A percentile compares a stretch with the other conserved stretches of the same genome.
Evolutionary conservation across 2,888 invertebrate species (phyloP).

Genomic region (Spodoptera exigua): DNA sequence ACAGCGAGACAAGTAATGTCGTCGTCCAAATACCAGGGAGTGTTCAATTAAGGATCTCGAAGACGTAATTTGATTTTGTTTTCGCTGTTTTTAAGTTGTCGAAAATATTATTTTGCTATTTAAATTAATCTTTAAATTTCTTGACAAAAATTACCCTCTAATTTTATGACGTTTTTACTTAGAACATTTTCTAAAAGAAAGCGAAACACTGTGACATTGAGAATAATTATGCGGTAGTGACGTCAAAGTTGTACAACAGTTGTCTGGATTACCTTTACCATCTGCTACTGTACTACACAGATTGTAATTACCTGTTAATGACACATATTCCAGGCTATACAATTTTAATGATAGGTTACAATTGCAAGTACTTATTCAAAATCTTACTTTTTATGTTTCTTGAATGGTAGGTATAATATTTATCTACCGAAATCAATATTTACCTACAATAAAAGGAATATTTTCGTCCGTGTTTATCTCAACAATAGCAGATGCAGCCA

Average conservation of each 20-base stretch:
- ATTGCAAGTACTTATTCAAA: conserved; percentile 18
- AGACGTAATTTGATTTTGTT: no score
- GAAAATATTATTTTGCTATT: no score
- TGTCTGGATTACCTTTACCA: conserved; percentile 62
- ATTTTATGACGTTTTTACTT: background rate
- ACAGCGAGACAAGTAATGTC: conserved; percentile 28
- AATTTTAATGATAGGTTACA: conserved; percentile 30
- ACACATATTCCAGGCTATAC: conserved; percentile 9
- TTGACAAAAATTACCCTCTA: no score
- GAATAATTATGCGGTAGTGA: conserved; percentile 55
- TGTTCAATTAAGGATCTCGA: background rate
- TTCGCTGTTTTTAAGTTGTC: no score
- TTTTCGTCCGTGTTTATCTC: conserved; percentile 15
- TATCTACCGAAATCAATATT: conserved; percentile 16
- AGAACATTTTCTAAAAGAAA: conserved; percentile 17
- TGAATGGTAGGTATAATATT: conserved; percentile 12
- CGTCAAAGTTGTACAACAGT: conserved; percentile 63
- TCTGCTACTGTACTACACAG: conserved; percentile 62
- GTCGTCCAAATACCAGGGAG: conserved; percentile 9
- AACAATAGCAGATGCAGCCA: background rate
- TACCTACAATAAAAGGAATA: background rate
- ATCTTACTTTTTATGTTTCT: background rate
- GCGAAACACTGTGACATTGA: conserved; percentile 13
- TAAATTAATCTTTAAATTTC: no score
- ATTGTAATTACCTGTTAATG: conserved; percentile 56